A percentile compares a stretch with the other conserved stretches of the same genome.
phyloP scores from a whole-genome alignment of 2,797 vertebrate species.

The Pseudotriccus pelzelni region DNA sequence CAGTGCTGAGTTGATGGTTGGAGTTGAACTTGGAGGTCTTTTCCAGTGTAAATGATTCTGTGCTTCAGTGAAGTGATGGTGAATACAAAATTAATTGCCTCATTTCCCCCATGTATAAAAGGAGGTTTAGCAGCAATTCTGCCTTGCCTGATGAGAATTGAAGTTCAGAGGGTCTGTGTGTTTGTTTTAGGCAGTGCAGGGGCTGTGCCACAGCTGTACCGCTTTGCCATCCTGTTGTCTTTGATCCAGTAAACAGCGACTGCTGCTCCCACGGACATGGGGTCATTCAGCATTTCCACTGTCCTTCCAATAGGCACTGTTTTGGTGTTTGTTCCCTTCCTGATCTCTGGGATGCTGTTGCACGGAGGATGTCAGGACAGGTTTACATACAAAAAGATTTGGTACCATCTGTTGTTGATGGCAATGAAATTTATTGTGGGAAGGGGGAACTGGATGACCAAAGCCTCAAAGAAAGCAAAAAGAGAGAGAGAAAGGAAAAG shows the following conservation, averaged over 20 bases:
- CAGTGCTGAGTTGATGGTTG: not conserved
- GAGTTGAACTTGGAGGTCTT: not conserved
- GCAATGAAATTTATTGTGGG: not conserved
- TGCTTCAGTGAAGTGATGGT: not conserved
- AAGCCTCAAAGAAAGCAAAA: not conserved
- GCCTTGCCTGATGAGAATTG: not conserved
- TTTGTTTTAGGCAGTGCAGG: not conserved
- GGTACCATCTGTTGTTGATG: not conserved
- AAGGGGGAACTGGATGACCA: not conserved
- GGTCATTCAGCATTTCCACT: not conserved
- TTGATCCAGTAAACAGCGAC: not conserved
- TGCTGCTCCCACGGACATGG: not conserved
- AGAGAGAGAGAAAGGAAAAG: not conserved
- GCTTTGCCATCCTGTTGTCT: not conserved
- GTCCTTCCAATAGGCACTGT: fast-evolving
- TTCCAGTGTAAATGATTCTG: not conserved
- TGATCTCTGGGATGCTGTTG: not conserved
- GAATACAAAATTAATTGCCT: not conserved
- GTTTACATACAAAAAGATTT: not conserved
- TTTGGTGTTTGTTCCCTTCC: not conserved
- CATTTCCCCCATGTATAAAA: not conserved
- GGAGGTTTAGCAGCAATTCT: not conserved
- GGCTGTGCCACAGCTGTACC: not conserved
- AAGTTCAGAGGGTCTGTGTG: not conserved
- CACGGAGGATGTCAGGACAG: too few relatives aligned